Percentiles rank a stretch among this genome's conserved stretches.
phyloP scores from a whole-genome alignment of 2,888 invertebrate genomes.

The Orchestes rusci region DNA sequence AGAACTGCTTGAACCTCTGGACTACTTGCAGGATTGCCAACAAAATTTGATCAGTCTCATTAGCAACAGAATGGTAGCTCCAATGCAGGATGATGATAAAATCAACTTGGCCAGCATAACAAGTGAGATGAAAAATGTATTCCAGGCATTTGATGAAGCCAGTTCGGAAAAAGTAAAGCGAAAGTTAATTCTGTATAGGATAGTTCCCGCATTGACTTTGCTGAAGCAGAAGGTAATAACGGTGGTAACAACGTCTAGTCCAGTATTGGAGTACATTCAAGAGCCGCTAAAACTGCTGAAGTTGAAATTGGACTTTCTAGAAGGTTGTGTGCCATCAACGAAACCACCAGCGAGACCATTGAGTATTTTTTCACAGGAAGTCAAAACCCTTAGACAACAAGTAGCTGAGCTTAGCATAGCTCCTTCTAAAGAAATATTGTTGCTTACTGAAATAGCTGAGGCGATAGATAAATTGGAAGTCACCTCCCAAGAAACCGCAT shows the following conservation, averaged over 20 bases:
- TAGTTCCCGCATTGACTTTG: conserved; percentile 1
- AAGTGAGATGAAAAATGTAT: conserved; percentile 14
- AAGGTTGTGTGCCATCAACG: too few relatives aligned
- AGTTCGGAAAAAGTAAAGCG: conserved; percentile 6
- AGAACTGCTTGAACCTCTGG: conserved; percentile 23
- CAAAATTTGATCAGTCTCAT: conserved; percentile 23
- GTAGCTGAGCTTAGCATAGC: conserved; percentile 1
- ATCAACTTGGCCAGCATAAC: conserved; percentile 7
- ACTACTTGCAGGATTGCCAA: conserved; percentile 25
- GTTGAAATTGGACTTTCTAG: conserved; percentile 24
- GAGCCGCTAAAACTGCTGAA: conserved; percentile 26
- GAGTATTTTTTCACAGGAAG: conserved; percentile 15
- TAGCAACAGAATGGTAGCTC: conserved; percentile 9
- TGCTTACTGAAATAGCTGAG: too few relatives aligned
- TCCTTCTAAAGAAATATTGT: too few relatives aligned
- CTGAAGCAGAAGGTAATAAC: conserved; percentile 5
- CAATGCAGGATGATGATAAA: conserved; percentile 12
- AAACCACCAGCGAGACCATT: too few relatives aligned
- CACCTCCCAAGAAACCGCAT: too few relatives aligned
- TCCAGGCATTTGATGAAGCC: conserved; percentile 13
- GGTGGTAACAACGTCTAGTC: conserved; percentile 5
- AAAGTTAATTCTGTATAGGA: conserved; percentile 1
- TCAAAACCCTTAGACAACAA: conserved; percentile 13
- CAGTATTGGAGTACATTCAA: conserved; percentile 21
- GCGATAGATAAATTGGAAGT: too few relatives aligned